Base-by-base conservation (phyloP, 2,797 vertebrate genomes). In the Gadopsis bispinosus region DNA sequence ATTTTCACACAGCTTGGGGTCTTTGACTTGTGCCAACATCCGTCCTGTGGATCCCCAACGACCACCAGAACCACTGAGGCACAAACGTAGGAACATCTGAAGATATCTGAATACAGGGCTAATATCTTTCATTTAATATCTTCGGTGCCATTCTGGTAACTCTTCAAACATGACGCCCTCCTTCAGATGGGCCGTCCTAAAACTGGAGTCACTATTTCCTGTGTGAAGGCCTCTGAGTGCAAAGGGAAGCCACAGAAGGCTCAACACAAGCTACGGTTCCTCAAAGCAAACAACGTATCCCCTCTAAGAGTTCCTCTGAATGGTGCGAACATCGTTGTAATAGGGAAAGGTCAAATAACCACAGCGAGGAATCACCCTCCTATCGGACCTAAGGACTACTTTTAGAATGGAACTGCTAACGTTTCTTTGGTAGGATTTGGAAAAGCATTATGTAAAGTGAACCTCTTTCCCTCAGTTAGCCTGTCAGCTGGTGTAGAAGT, bases 1-100 rank as follows among this genome's bases (percentile, higher is more conserved):
- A 80, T 78, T 67, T 41, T 66, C 29, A 64, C 60, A 79, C 88
- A 80, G 87, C 76, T 77, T 78, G 80, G 69, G 70, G 76, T 81
- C 84, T 72, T 69, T 35, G 54, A 75, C 54, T 31, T 20, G 55
- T 69, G 62, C 56, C 68, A 41, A 63, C 60, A 50, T 72, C 56
- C 9, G 48, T 31, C 59, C 33, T 37, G 13, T 61, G n/a, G 20
- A 58, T 29, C 70, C 29, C 26, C n/a, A 50, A 50, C 54, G 64
- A 26, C 37, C 35, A 29, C n/a, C 58, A 11, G 41, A 64, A 58
- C 19, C 31, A 62, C 45, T 35, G 29, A 53, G 31, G 26, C 56
- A 43, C 22, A 1, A 63, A 61, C 5, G 10, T 29, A 13, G 4
- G 5, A 31, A 14, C 37, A 62, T 69, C 26, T 37, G 4, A 68